Conservation (phyloP, 2,888 invertebrate genomes). For the Eledone cirrhosa region DNA sequence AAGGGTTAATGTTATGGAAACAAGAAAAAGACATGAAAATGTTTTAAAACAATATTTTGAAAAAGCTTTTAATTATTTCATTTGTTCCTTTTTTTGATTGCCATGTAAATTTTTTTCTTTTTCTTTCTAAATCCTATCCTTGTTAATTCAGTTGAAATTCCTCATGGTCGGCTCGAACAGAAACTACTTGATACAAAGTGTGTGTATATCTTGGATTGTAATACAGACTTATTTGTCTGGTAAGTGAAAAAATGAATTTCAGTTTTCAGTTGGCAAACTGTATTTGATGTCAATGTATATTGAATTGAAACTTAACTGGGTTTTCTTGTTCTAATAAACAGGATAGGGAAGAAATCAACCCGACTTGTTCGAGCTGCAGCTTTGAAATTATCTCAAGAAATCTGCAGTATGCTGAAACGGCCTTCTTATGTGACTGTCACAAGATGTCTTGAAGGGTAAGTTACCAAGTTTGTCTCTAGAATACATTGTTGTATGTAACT, state of each 20-base stretch:
- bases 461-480: neutral
- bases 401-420: conserved; percentile 89
- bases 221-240: conserved; percentile 94
- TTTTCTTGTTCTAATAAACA: conserved; percentile 55
- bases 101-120: neutral
- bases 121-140: neutral
- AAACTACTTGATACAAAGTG: conserved; percentile 85
- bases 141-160: conserved; percentile 58
- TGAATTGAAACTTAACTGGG: neutral
- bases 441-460: conserved; percentile 86
- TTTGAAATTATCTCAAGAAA: conserved; percentile 93
- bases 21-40: no score
- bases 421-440: conserved; percentile 87
- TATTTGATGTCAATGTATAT: neutral
- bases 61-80: no score
- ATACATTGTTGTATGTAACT: no score
- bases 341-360: conserved; percentile 98
- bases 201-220: conserved; percentile 96
- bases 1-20: no score
- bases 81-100: no score
- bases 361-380: conserved; percentile 94
- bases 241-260: conserved; percentile 63
- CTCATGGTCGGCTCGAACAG: conserved; percentile 73
- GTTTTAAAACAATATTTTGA: no score
- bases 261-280: conserved; percentile 8